These are phyloP conservation scores for Antitype chi DNA, from an alignment of 2,888 invertebrate species.

Conservation along the genomic window DNA sequence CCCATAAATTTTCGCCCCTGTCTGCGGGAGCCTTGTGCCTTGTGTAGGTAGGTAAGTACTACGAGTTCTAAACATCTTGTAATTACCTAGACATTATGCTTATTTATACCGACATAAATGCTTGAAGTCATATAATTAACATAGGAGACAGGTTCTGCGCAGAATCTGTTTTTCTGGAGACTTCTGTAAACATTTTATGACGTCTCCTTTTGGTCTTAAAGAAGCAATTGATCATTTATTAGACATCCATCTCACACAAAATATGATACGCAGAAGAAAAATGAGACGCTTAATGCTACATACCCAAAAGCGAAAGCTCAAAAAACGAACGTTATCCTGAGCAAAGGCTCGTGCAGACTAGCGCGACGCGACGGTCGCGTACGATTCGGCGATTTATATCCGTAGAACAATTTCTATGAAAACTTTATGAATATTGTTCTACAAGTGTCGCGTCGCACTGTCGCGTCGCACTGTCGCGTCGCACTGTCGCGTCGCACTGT, in stretches of 20 bases:
- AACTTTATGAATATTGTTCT: no score
- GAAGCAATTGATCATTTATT: no score
- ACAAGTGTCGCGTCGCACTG: no score
- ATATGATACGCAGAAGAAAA: not conserved
- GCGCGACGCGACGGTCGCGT: no score
- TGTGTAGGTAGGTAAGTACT: not conserved
- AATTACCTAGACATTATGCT: conserved; percentile 25
- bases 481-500: no score
- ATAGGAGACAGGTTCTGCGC: conserved; percentile 2
- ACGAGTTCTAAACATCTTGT: not conserved
- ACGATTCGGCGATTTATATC: no score
- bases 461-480: no score
- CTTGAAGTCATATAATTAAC: conserved; percentile 3
- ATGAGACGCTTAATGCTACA: not conserved
- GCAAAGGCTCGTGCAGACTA: not conserved
- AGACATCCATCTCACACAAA: not conserved
- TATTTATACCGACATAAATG: conserved; percentile 28
- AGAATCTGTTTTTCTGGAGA: conserved; percentile 19
- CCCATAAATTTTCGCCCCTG: no score
- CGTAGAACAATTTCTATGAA: no score
- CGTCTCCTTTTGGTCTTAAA: not conserved
- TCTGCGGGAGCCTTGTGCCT: no score
- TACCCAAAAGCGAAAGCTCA: not conserved
- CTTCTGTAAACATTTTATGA: not conserved
- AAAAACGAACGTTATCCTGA: not conserved